phyloP scores from a whole-genome alignment of 2,113 vertebrate species.

The Chrysemys picta region DNA sequence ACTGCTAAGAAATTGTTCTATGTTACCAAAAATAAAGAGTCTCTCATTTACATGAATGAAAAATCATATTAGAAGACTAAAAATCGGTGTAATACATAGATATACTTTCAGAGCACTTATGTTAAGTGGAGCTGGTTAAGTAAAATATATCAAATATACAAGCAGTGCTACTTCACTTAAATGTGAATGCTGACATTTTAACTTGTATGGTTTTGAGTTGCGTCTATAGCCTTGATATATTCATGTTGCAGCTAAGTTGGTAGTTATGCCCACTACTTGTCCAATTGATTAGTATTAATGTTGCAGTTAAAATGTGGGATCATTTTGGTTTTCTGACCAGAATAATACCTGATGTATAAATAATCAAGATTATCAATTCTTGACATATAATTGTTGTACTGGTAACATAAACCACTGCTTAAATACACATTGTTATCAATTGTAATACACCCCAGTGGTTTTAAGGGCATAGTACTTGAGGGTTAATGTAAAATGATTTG shows the following conservation, averaged over 20 bases:
- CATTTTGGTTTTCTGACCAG: slow-evolving; percentile 8
- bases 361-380: slow-evolving; percentile 25
- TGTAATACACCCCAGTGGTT: slow-evolving; percentile 52
- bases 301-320: not conserved
- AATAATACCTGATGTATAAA: slow-evolving; percentile 16
- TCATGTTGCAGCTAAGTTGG: not conserved
- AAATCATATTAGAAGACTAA: not conserved
- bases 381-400: not conserved
- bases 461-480: slow-evolving; percentile 22
- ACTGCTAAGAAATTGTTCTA: accelerated
- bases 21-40: not conserved
- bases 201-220: not conserved
- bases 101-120: not conserved
- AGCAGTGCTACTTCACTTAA: not conserved
- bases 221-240: not conserved
- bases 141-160: not conserved
- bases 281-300: not conserved
- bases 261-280: not conserved
- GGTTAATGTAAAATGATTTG: slow-evolving; percentile 64
- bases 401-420: slow-evolving; percentile 51
- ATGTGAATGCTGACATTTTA: not conserved
- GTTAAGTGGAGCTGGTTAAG: not conserved
- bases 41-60: not conserved
- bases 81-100: not conserved
- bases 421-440: slow-evolving; percentile 65